These are phyloP conservation scores for Dinomys branickii DNA, from an alignment of 2,113 vertebrate species.

Conservation along the genomic window DNA sequence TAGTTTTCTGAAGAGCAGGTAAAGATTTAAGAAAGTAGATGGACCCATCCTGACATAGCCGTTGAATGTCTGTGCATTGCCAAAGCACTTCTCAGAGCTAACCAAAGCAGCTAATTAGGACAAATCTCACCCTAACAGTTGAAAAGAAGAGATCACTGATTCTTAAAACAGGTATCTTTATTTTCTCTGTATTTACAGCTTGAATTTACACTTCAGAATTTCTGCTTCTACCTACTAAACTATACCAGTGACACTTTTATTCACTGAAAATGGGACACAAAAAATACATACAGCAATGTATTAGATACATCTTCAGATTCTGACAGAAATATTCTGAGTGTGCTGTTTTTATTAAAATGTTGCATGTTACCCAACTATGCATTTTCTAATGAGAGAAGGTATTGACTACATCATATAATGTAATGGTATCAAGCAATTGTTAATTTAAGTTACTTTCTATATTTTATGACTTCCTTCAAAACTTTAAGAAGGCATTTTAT, in stretches of 20 bases:
- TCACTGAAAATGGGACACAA: neutral
- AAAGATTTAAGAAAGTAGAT: no score
- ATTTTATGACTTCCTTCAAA: neutral
- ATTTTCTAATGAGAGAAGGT: neutral
- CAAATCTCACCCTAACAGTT: neutral
- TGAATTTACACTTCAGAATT: neutral
- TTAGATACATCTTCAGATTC: neutral
- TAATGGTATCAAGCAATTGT: neutral
- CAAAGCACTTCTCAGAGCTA: neutral
- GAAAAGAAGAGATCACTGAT: neutral
- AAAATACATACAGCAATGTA: neutral
- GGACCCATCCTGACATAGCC: fast-evolving
- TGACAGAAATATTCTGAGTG: neutral
- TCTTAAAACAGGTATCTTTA: neutral
- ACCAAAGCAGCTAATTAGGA: neutral
- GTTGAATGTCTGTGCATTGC: neutral
- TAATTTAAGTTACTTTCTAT: neutral
- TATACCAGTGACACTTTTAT: neutral
- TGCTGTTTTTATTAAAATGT: neutral
- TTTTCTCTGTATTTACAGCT: neutral
- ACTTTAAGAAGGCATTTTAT: neutral
- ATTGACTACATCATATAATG: neutral
- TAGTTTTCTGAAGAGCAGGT: neutral
- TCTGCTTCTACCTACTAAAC: neutral
- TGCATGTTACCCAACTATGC: neutral